Conservation (phyloP, 1,140 invertebrate genomes). For the Whitmania pigra region DNA sequence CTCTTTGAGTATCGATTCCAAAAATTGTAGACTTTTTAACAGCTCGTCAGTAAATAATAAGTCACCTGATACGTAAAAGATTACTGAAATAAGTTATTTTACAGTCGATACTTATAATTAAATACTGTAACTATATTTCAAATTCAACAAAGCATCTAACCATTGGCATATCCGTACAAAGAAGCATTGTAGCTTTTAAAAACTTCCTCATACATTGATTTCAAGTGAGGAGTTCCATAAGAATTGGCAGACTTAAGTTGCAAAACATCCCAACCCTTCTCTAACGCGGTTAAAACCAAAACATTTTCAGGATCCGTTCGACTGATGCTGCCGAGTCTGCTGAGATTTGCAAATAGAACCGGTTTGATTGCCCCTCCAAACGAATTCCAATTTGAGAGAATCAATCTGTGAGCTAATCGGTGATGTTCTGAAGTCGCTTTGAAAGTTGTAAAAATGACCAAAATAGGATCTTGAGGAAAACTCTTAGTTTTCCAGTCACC, state of each 20-base stretch:
- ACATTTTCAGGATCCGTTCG: too few relatives aligned
- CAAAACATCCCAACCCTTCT: too few relatives aligned
- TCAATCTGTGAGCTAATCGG: too few relatives aligned
- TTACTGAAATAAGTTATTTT: background rate
- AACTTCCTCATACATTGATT: conserved; percentile 9
- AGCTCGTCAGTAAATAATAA: conserved; percentile 1
- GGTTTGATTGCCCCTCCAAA: conserved; percentile 8
- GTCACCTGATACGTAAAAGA: background rate
- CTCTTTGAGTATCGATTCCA: background rate
- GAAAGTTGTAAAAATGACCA: conserved; percentile 1
- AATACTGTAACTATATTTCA: background rate
- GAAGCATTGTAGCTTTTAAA: conserved; percentile 5
- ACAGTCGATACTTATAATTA: background rate
- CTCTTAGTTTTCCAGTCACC: too few relatives aligned
- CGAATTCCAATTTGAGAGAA: background rate
- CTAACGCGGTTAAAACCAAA: background rate
- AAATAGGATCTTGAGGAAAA: background rate
- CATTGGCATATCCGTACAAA: conserved; percentile 22
- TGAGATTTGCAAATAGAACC: conserved; percentile 1
- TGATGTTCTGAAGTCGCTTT: too few relatives aligned
- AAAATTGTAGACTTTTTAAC: background rate
- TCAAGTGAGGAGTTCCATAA: conserved; percentile 21
- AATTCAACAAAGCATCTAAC: conserved; percentile 12
- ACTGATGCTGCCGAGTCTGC: too few relatives aligned
- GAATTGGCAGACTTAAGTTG: too few relatives aligned